phyloP scores from a whole-genome alignment of 2,888 invertebrate genomes.

The Caenorhabditis angaria region DNA sequence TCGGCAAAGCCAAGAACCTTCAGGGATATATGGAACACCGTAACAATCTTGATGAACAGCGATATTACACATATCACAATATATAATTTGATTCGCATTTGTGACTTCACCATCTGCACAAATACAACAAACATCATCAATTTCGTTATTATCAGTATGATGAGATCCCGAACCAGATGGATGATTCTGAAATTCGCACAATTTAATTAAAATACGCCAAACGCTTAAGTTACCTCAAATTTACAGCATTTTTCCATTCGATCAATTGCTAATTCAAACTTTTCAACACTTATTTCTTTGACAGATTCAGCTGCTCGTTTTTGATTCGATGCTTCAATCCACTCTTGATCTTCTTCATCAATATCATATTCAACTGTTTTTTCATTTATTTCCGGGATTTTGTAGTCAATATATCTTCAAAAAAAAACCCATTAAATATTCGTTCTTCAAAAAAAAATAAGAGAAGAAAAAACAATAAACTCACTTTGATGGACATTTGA shows the following conservation, averaged over 20 bases:
- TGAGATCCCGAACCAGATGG: constrained; percentile 12
- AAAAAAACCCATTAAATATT: background rate
- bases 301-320: background rate
- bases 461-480: no score
- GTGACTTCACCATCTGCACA: constrained; percentile 98
- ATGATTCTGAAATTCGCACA: no score
- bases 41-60: constrained; percentile 96
- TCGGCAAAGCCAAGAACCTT: constrained; percentile 96
- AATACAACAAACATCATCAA: constrained; percentile 90
- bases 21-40: constrained; percentile 95
- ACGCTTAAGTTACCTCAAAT: constrained; percentile 20
- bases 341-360: constrained; percentile 11
- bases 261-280: constrained; percentile 30
- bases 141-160: constrained; percentile 9
- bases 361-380: constrained; percentile 11
- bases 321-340: constrained; percentile 9
- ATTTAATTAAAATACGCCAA: background rate
- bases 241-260: constrained; percentile 27
- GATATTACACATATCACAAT: constrained; percentile 99
- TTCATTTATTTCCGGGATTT: background rate
- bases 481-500: background rate
- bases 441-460: background rate
- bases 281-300: background rate
- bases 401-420: constrained; percentile 1
- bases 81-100: constrained; percentile 96